Conservation (phyloP, 2,888 invertebrate genomes). For the Cabera pusaria region DNA sequence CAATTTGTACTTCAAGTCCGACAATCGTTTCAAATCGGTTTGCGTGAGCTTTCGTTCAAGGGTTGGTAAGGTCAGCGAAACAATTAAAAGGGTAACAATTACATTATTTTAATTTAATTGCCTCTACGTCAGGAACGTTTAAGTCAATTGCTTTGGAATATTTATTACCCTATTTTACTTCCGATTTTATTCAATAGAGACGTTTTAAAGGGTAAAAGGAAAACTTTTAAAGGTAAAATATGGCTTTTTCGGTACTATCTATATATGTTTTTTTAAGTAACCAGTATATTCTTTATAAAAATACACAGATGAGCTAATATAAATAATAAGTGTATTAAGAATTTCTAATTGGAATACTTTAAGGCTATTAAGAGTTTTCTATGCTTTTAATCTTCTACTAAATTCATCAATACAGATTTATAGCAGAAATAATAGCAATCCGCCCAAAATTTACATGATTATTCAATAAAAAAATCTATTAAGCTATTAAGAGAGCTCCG, state of each 20-base stretch:
- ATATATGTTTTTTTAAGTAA: too few relatives aligned
- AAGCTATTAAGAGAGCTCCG: slow-evolving; percentile 22
- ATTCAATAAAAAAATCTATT: slow-evolving; percentile 28
- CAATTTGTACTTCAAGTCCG: slow-evolving; percentile 33
- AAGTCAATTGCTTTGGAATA: slow-evolving; percentile 22
- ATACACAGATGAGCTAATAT: too few relatives aligned
- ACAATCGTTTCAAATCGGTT: slow-evolving; percentile 47
- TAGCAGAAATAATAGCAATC: slow-evolving; percentile 15
- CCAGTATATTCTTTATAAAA: too few relatives aligned
- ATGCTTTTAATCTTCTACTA: slow-evolving; percentile 7
- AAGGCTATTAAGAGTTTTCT: slow-evolving; percentile 5
- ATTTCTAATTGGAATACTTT: slow-evolving; percentile 3
- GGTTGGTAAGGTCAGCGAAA: slow-evolving; percentile 43
- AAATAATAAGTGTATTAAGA: too few relatives aligned
- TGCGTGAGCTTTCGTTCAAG: slow-evolving; percentile 49
- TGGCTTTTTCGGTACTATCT: too few relatives aligned
- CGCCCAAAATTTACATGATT: slow-evolving; percentile 23
- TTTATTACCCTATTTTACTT: slow-evolving; percentile 14
- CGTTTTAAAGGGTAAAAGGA: neutral
- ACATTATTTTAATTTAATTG: slow-evolving; percentile 23
- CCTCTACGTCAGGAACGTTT: slow-evolving; percentile 23
- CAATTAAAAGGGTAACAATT: slow-evolving; percentile 28
- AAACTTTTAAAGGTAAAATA: neutral
- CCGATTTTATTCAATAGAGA: slow-evolving; percentile 13
- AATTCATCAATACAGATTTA: slow-evolving; percentile 19